Evolutionary conservation across 2,888 invertebrate genomes (phyloP), one percentile per base, ranked within the genome.

Genomic region (Hypena proboscidalis): DNA sequence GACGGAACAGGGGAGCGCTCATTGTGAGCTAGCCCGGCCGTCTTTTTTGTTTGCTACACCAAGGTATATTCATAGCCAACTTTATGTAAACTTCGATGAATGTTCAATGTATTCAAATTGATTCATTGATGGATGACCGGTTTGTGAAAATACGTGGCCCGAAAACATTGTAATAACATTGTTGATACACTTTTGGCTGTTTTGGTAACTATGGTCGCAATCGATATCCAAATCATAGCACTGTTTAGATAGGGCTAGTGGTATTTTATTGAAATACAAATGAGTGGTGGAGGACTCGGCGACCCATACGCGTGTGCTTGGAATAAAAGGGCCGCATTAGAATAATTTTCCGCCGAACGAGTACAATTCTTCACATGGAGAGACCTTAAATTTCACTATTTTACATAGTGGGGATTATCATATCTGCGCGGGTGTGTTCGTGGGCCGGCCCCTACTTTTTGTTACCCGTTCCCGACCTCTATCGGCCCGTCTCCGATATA

Each of bases 341-440:
- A 91, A 91, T 91, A 90, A 90, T 90, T 91, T 87, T 85, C 78
- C 77, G 72, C 77, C 74, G 80, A 86, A 85, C 85, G 81, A 80
- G 77, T 83, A 83, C 89, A 89, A 90, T 90, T 89, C 89, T 90
- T 90, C 90, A 90, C 90, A 89, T 89, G 88, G 85, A 89, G 77
- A 85, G 88, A 77, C 86, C 88, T 90, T 89, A 90, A 89, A 90
- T 90, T 90, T 89, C 82, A 90, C 90, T 90, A 90, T 89, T 90
- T 90, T 90, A 89, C 89, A 90, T 90, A 88, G 83, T 84, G 68
- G 81, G 87, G 88, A 89, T 90, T 89, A 90, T 89, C 90, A 90
- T 90, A 90, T 89, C 88, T 85, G 83, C 69, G 69, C 82, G 86
- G 82, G 85, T 78, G 80, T 79, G 73, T 80, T 79, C 72, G 68